Conservation (phyloP, 2,888 invertebrate species). For the Unio delphinus region DNA sequence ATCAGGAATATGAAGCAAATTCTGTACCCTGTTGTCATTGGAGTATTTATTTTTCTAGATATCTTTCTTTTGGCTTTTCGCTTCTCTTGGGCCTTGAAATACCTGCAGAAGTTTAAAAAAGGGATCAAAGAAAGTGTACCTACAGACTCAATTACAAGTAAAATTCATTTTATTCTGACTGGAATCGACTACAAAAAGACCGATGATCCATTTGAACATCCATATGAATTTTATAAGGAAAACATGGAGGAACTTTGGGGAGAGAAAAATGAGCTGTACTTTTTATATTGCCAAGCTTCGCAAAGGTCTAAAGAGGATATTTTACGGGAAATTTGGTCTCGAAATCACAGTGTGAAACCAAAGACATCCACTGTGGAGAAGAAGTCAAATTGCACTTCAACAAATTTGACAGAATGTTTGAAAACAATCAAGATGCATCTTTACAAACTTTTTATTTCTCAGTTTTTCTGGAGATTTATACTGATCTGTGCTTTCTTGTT, state of each 20-base stretch:
- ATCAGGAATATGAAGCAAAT: conserved; percentile 29
- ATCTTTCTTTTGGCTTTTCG: conserved; percentile 51
- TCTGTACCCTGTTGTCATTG: conserved; percentile 50
- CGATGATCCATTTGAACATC: conserved; percentile 41
- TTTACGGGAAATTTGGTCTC: conserved; percentile 54
- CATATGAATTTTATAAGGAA: conserved; percentile 46
- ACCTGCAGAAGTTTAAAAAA: conserved; percentile 40
- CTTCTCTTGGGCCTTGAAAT: conserved; percentile 52
- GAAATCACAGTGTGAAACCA: conserved; percentile 47
- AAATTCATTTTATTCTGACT: conserved; percentile 56
- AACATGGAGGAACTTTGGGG: conserved; percentile 49
- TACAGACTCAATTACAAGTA: conserved; percentile 54
- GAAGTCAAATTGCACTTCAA: conserved; percentile 8
- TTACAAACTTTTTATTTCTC: conserved; percentile 43
- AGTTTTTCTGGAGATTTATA: conserved; percentile 46
- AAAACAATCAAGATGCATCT: conserved; percentile 16
- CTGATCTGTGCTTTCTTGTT: conserved; percentile 44
- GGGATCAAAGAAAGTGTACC: conserved; percentile 59
- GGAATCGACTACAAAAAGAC: conserved; percentile 47
- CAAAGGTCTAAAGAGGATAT: conserved; percentile 57
- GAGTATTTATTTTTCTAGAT: conserved; percentile 54
- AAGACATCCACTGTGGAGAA: conserved; percentile 14
- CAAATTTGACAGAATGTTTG: conserved; percentile 1
- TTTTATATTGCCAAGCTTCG: conserved; percentile 51
- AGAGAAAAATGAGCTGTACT: conserved; percentile 47